Evolutionary conservation across 2,113 vertebrate genomes (phyloP).

Genomic region (Pseudonaja textilis): DNA sequence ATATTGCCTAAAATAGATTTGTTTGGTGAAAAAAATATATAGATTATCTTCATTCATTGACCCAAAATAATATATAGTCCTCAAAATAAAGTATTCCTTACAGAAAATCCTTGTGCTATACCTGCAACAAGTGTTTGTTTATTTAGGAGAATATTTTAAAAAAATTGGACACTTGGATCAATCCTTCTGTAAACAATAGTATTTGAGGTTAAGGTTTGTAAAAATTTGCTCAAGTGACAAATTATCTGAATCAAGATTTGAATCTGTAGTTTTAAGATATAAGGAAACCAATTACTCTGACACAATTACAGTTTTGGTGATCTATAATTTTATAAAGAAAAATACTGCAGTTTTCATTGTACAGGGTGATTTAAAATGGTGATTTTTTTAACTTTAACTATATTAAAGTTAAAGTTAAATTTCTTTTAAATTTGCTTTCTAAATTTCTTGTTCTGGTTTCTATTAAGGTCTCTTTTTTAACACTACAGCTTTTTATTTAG

Average conservation of each 20-base stretch:
- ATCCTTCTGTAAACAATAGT: background rate
- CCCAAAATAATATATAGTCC: background rate
- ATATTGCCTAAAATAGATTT: background rate
- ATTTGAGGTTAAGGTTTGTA: background rate
- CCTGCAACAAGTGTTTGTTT: background rate
- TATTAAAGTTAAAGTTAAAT: background rate
- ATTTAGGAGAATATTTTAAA: background rate
- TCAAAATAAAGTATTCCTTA: conserved; percentile 4
- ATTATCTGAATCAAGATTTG: conserved; percentile 28
- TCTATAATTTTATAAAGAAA: background rate
- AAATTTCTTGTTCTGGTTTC: background rate
- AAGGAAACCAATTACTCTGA: background rate
- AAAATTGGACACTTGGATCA: background rate
- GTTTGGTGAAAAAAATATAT: background rate
- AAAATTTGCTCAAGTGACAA: conserved; percentile 27
- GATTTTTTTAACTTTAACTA: background rate
- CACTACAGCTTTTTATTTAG: background rate
- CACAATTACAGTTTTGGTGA: background rate
- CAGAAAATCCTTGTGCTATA: background rate
- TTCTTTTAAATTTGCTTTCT: background rate
- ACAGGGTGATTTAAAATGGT: background rate
- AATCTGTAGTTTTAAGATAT: conserved; percentile 26
- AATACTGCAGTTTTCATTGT: background rate
- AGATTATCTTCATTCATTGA: background rate
- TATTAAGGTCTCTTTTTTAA: background rate